Base-by-base conservation (phyloP, 2,113 vertebrate species). In the Centropus bengalensis region DNA sequence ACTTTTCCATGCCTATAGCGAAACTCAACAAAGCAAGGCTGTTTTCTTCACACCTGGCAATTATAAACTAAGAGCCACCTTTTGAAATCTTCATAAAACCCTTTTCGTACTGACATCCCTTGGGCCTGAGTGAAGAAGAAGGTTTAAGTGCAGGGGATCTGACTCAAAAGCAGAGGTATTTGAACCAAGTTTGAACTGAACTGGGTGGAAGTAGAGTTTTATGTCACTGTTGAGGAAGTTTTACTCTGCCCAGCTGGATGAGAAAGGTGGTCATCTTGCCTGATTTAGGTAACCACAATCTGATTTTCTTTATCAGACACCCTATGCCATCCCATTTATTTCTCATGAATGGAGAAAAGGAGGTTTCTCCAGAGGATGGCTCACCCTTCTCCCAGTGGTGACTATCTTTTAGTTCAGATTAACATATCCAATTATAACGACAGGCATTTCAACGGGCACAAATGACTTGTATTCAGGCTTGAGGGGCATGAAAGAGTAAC, bases 1-100 rank as follows among this genome's bases (percentile, higher is more conserved):
- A 86, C 36, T 88, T 89, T 78, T 82, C 90, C 80, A 47, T 74
- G 69, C 96, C 66, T 42, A 2, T 74, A 93, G 87, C 60, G 70
- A 93, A 96, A 96, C 69, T n/a, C 68, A 92, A 58, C 52, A 71
- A 66, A 75, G 17, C 52, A 66, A 68, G 44, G 9, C 44, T 60
- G 44, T 69, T 75, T 33, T 54, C 77, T 82, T 91, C 73, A 30
- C 24, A 14, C 4, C 8, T n/a, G 30, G 5, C 12, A 27, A 76
- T 82, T 52, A 20, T 32, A 33, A 62, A 55, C n/a, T 22, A 19
- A 47, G 52, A 33, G 30, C 17, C 45, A n/a, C n/a, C 17, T 71
- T 67, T 24, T 32, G 64, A 64, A 77, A 45, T 60, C 45, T 59
- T 66, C 28, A 3, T 52, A 24, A 70, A 70, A 22, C 42, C 38